phyloP scores from a whole-genome alignment of 2,113 vertebrate species.

The Tympanuchus pallidicinctus region DNA sequence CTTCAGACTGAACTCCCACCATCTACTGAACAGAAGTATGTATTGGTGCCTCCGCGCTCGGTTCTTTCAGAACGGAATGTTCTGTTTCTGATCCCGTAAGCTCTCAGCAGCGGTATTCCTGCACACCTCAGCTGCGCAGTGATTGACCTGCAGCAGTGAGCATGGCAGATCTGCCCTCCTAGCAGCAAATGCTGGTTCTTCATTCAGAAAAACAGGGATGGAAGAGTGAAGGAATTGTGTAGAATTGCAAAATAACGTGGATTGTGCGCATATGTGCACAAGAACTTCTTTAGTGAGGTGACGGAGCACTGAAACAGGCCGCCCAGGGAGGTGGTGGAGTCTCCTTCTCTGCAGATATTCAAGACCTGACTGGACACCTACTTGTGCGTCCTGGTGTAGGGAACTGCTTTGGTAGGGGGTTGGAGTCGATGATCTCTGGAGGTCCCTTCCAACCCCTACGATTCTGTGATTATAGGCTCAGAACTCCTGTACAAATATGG shows the following conservation, averaged over 20 bases:
- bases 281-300: too few relatives aligned
- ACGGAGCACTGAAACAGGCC: too few relatives aligned
- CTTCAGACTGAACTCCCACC: conserved; percentile 15
- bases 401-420: too few relatives aligned
- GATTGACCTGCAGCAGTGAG: not conserved
- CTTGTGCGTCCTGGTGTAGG: too few relatives aligned
- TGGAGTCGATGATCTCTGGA: too few relatives aligned
- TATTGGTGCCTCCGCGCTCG: not conserved
- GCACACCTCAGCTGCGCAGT: not conserved
- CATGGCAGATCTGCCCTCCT: not conserved
- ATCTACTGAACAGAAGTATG: not conserved
- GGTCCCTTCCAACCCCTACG: too few relatives aligned
- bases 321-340: too few relatives aligned
- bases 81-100: not conserved
- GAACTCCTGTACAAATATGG: rapidly evolving
- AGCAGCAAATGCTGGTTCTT: not conserved
- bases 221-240: not conserved
- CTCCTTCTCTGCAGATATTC: too few relatives aligned
- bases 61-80: not conserved
- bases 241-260: not conserved
- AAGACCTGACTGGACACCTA: too few relatives aligned
- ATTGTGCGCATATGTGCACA: too few relatives aligned
- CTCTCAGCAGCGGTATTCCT: rapidly evolving
- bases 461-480: not conserved
- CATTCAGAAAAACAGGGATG: not conserved